A percentile compares a stretch with the other conserved stretches of the same genome.
These are phyloP conservation scores for Poeciliopsis presidionis DNA, from an alignment of 2,797 vertebrate species.

Conservation along the genomic window DNA sequence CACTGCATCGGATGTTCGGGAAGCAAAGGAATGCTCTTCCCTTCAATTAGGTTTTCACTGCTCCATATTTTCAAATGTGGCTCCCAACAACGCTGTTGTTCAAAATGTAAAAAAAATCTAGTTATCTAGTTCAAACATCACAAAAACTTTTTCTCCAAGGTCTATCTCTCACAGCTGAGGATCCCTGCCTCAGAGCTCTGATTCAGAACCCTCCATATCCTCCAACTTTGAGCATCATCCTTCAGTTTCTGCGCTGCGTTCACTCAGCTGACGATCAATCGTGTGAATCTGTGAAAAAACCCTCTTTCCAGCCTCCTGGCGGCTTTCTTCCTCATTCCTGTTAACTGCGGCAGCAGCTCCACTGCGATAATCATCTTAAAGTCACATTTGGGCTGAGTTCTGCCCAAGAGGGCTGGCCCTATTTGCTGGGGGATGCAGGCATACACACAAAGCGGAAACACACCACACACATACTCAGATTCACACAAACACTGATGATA, in stretches of 20 bases:
- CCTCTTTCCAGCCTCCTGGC: slow-evolving; percentile 44
- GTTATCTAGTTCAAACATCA: slow-evolving; percentile 15
- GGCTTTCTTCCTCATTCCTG: slow-evolving; percentile 71
- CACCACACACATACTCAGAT: background rate
- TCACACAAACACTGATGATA: slow-evolving; percentile 4
- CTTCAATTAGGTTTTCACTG: slow-evolving; percentile 6
- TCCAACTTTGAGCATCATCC: slow-evolving; percentile 26
- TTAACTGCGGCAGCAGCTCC: slow-evolving; percentile 35
- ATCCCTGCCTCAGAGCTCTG: slow-evolving; percentile 3
- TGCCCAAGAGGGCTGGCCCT: slow-evolving; percentile 56
- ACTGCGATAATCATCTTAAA: slow-evolving; percentile 60
- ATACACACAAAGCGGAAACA: slow-evolving; percentile 28
- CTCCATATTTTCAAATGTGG: slow-evolving; percentile 22
- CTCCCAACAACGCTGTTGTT: slow-evolving; percentile 11
- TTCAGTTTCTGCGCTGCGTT: slow-evolving; percentile 16
- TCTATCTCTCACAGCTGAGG: background rate
- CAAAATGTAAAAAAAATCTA: background rate
- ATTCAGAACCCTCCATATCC: slow-evolving; percentile 24
- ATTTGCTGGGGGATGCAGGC: slow-evolving; percentile 57
- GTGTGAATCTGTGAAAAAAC: slow-evolving; percentile 59
- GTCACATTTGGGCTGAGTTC: slow-evolving; percentile 41
- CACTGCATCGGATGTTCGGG: slow-evolving; percentile 19
- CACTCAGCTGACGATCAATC: slow-evolving; percentile 49
- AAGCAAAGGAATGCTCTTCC: slow-evolving; percentile 13
- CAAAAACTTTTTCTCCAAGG: background rate